phyloP scores from a whole-genome alignment of 1,140 invertebrate species.

The Spodoptera frugiperda region DNA sequence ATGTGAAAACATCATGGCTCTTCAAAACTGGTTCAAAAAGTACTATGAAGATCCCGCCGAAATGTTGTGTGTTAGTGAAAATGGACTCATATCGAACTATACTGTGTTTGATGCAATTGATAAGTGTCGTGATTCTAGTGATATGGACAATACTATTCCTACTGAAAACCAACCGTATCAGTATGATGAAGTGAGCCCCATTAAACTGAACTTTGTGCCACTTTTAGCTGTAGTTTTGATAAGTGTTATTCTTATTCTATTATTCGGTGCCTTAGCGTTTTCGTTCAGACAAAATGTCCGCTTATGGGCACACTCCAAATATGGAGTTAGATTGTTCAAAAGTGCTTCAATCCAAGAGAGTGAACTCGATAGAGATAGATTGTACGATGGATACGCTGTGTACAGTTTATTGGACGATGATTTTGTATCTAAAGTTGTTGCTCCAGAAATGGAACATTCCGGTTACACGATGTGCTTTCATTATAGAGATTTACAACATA shows the following conservation, averaged over 20 bases:
- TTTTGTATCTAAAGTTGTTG: slow-evolving; percentile 92
- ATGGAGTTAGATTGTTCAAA: slow-evolving; percentile 91
- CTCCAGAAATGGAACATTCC: slow-evolving; percentile 92
- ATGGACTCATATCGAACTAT: slow-evolving; percentile 88
- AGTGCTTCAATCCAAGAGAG: slow-evolving; percentile 90
- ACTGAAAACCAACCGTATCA: slow-evolving; percentile 85
- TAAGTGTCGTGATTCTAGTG: slow-evolving; percentile 89
- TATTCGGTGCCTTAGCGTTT: slow-evolving; percentile 90
- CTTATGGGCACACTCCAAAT: slow-evolving; percentile 91
- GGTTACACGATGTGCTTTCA: slow-evolving; percentile 91
- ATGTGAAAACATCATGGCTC: slow-evolving; percentile 87
- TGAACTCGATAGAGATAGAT: slow-evolving; percentile 91
- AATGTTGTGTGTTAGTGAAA: slow-evolving; percentile 88
- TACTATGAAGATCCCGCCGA: slow-evolving; percentile 89
- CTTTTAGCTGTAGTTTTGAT: slow-evolving; percentile 91
- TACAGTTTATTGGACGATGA: slow-evolving; percentile 95
- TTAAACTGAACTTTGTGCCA: slow-evolving; percentile 88
- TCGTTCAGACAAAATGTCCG: slow-evolving; percentile 92
- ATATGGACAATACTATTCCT: slow-evolving; percentile 92
- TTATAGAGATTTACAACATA: slow-evolving; percentile 90
- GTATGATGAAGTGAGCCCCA: slow-evolving; percentile 86
- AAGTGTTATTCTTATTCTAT: slow-evolving; percentile 90
- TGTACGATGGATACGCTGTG: slow-evolving; percentile 96
- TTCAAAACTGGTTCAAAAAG: slow-evolving; percentile 90
- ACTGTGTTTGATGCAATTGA: slow-evolving; percentile 89